Evolutionary conservation across 2,888 invertebrate genomes (phyloP).

Genomic region (Hedychridium roseum): DNA sequence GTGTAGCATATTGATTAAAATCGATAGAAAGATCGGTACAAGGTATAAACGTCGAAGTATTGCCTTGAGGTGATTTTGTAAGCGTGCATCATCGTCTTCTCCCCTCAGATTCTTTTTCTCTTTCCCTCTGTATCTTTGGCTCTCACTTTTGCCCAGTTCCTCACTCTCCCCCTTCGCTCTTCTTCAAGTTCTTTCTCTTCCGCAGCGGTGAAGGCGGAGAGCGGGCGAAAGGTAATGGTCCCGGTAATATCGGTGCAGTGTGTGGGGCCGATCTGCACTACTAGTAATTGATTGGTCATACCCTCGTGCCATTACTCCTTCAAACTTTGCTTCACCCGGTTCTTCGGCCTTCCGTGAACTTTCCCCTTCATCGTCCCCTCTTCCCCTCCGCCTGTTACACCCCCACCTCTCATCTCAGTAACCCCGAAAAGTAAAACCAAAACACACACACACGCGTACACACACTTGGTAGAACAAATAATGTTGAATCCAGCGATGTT

Average conservation of each 20-base stretch:
- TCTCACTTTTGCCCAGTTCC: constrained; percentile 4
- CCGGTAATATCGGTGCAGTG: constrained; percentile 59
- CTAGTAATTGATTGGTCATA: constrained; percentile 65
- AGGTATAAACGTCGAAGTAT: too few relatives aligned
- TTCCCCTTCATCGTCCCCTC: constrained; percentile 36
- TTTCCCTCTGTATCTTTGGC: constrained; percentile 4
- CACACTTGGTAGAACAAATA: too few relatives aligned
- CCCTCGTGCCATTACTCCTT: constrained; percentile 59
- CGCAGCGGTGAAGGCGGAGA: constrained; percentile 45
- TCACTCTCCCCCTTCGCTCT: constrained; percentile 1
- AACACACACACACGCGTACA: too few relatives aligned
- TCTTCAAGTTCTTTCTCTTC: too few relatives aligned
- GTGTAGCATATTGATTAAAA: too few relatives aligned
- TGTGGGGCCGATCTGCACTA: constrained; percentile 59
- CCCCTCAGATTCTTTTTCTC: constrained; percentile 13
- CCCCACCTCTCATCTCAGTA: too few relatives aligned
- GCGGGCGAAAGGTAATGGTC: constrained; percentile 59
- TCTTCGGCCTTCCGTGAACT: constrained; percentile 48
- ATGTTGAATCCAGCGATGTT: too few relatives aligned
- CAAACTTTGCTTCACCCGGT: constrained; percentile 49
- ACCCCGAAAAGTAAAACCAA: too few relatives aligned
- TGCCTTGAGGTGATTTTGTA: constrained; percentile 48
- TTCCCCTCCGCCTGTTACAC: constrained; percentile 19
- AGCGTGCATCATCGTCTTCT: constrained; percentile 45
- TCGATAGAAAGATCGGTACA: too few relatives aligned